Evolutionary conservation across 2,888 invertebrate species (phyloP).

Genomic region (Andrena camellia): DNA sequence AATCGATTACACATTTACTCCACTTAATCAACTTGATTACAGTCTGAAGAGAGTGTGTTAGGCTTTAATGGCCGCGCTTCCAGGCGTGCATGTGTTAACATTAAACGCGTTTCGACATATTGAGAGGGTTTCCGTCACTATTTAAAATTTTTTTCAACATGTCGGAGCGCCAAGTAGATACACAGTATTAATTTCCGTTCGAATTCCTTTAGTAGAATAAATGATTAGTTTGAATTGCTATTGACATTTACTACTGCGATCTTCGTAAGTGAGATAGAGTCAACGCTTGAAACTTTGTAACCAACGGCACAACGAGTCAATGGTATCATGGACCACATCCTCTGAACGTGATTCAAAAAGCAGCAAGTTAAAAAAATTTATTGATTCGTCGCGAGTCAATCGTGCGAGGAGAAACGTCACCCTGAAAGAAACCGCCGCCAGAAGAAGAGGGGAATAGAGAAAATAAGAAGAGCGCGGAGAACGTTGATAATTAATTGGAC

Average conservation of each 20-base stretch:
- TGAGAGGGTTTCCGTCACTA: background rate
- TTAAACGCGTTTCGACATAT: background rate
- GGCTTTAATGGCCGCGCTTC: slow-evolving; percentile 3
- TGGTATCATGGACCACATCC: background rate
- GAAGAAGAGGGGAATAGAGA: background rate
- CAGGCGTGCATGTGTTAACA: slow-evolving; percentile 8
- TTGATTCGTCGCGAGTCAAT: slow-evolving; percentile 10
- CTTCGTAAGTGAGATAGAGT: too few species aligned
- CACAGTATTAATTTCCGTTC: too few species aligned
- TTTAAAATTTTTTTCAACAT: background rate
- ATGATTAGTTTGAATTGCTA: too few species aligned
- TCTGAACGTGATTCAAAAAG: background rate
- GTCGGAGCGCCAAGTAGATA: too few species aligned
- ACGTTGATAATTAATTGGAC: slow-evolving; percentile 39
- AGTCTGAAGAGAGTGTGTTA: slow-evolving; percentile 21
- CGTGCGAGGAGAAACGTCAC: background rate
- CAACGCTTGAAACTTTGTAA: too few species aligned
- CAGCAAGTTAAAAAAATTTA: background rate
- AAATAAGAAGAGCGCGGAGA: slow-evolving; percentile 1
- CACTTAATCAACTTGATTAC: slow-evolving; percentile 39
- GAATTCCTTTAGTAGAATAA: too few species aligned
- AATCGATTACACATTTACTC: slow-evolving; percentile 57
- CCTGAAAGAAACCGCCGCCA: slow-evolving; percentile 1
- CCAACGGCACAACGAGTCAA: too few species aligned
- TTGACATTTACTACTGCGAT: too few species aligned